Evolutionary conservation across 2,797 vertebrate genomes (phyloP).

Genomic region (Phrynocephalus guinanensis): DNA sequence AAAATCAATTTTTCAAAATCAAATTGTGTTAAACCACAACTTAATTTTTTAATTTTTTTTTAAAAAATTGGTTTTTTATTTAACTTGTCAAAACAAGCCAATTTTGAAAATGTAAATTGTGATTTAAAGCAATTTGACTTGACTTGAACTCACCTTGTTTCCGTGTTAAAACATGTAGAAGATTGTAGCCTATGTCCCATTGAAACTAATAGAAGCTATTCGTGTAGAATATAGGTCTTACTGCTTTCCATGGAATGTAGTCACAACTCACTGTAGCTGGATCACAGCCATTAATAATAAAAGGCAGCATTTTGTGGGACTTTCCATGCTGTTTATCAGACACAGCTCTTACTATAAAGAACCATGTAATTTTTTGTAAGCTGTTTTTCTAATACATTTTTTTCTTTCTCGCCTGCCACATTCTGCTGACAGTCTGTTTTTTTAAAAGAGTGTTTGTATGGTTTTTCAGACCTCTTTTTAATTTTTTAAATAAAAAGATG

Average conservation of each 20-base stretch:
- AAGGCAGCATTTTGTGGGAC: not conserved
- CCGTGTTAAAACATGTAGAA: not conserved
- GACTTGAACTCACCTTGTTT: not conserved
- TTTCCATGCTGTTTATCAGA: not conserved
- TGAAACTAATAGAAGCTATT: not conserved
- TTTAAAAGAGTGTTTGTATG: not conserved
- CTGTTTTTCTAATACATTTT: conserved; percentile 11
- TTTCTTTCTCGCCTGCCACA: not conserved
- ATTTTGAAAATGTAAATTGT: too few relatives aligned
- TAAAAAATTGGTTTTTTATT: too few relatives aligned
- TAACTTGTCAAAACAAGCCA: too few relatives aligned
- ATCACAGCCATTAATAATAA: conserved; percentile 40
- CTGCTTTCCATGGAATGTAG: not conserved
- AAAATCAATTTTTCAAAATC: not conserved
- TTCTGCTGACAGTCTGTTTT: not conserved
- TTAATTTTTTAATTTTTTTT: too few relatives aligned
- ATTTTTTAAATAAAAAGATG: not conserved
- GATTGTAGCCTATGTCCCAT: not conserved
- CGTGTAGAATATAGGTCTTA: not conserved
- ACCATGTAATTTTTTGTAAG: not conserved
- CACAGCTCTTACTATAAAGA: not conserved
- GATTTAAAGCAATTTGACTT: too few relatives aligned
- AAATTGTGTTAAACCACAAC: too few relatives aligned
- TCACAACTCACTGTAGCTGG: conserved; percentile 14
- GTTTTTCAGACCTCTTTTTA: not conserved